Base-by-base conservation (phyloP, 2,113 vertebrate genomes). In the Indri indri region DNA sequence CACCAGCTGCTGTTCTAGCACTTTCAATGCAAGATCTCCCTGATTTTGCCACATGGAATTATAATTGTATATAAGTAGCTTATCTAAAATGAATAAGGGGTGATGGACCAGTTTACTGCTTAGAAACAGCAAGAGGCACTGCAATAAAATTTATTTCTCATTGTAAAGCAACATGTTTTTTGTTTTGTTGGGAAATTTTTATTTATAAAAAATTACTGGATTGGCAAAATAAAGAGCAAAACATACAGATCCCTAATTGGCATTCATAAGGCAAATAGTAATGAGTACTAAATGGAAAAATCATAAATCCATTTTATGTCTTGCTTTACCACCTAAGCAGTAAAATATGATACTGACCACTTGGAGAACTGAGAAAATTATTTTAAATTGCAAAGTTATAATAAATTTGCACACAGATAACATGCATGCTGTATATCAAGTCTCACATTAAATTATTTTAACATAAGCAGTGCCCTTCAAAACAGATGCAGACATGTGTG, bases 401-500 rank as follows among this genome's bases (percentile, higher is more conserved):
- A 63, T 96, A 89, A 96, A 83, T 95, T 91, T 95, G 95, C 91
- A 97, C 90, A 97, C 95, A 95, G 94, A 92, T 92, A 97, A 94
- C 97, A 94, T 92, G 68, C 93, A 97, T 88, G 83, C 81, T 85
- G 57, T 96, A 23, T 87, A 90, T 97, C 96, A 84, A 45, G 89
- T 97, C 84, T 98, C 96, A 79, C 95, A 42, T 90, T 88, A 63
- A 96, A 96, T 84, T n/a, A 89, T 73, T 94, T 96, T 80, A 61
- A 92, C 91, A 84, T 92, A 92, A 97, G 94, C 68, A 97, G 91
- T 98, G 97, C 94, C 88, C 22, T 97, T 97, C 47, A 91, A 95
- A 97, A 96, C 90, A 96, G 95, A 94, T 97, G 96, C 96, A 96
- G 96, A 88, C 97, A 90, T 97, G 57, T 91, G 92, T 97, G 98